Evolutionary conservation across 1,140 invertebrate species (phyloP).

Genomic region (Zaprionus kolodkinae): DNA sequence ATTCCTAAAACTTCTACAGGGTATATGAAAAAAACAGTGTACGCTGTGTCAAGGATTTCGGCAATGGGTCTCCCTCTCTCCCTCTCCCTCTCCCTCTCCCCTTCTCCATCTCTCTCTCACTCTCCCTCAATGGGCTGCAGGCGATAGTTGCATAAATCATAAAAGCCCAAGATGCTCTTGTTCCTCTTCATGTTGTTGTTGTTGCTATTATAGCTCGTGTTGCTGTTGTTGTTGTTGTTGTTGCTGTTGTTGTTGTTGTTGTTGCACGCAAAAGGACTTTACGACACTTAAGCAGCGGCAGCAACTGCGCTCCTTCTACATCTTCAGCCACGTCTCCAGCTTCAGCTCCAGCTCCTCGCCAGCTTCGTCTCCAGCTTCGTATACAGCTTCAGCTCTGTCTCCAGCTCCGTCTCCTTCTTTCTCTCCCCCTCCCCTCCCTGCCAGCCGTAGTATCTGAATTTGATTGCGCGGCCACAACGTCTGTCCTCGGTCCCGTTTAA

Average conservation of each 20-base stretch:
- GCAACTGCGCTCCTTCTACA: background rate
- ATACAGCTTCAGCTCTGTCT: too few relatives aligned
- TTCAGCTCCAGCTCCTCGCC: too few relatives aligned
- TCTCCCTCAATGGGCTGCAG: slow-evolving; percentile 54
- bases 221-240: slow-evolving; percentile 52
- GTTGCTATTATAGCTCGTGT: slow-evolving; percentile 33
- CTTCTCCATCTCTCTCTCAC: too few relatives aligned
- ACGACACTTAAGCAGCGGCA: slow-evolving; percentile 74
- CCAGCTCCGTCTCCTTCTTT: background rate
- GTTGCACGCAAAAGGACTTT: slow-evolving; percentile 64
- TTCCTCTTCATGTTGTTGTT: slow-evolving; percentile 32
- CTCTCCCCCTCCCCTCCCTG: too few relatives aligned
- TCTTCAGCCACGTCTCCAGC: background rate
- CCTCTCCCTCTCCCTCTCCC: background rate
- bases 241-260: slow-evolving; percentile 46
- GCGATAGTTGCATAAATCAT: slow-evolving; percentile 83
- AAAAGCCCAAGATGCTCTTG: slow-evolving; percentile 55
- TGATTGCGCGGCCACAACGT: slow-evolving; percentile 74
- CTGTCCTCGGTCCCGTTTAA: slow-evolving; percentile 14
- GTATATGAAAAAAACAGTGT: slow-evolving; percentile 11
- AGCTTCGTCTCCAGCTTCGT: background rate
- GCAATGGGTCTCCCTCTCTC: slow-evolving; percentile 47
- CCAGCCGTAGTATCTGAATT: slow-evolving; percentile 75
- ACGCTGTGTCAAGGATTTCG: slow-evolving; percentile 73
- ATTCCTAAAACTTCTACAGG: background rate